Evolutionary conservation across 1,140 invertebrate genomes (phyloP).

Genomic region (Oncopodura yosiiana): DNA sequence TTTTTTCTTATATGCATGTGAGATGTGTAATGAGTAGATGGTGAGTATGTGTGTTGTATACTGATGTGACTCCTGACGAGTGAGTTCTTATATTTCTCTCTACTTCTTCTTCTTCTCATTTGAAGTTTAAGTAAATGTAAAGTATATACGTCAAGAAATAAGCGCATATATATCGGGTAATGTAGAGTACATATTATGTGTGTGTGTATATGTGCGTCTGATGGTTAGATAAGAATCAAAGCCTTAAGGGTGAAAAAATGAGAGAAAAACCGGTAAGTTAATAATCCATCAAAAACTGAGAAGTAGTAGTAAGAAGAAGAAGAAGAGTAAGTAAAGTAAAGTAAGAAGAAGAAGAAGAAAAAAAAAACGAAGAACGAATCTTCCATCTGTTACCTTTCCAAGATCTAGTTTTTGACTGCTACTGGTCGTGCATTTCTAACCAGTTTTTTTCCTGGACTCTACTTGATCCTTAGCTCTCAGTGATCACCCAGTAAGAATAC

Average conservation of each 20-base stretch:
- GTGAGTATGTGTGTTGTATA: too few relatives aligned
- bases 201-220: too few relatives aligned
- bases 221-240: slow-evolving; percentile 32
- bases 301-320: neutral
- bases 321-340: slow-evolving; percentile 3
- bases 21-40: too few relatives aligned
- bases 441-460: slow-evolving; percentile 32
- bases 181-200: too few relatives aligned
- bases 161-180: too few relatives aligned
- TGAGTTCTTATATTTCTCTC: too few relatives aligned
- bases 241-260: slow-evolving; percentile 29
- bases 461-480: slow-evolving; percentile 26
- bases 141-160: too few relatives aligned
- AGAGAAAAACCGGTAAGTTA: slow-evolving; percentile 36
- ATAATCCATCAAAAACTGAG: slow-evolving; percentile 36
- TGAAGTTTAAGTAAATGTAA: too few relatives aligned
- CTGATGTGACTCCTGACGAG: too few relatives aligned
- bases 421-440: slow-evolving; percentile 35
- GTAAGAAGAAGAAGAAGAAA: neutral
- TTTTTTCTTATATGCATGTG: too few relatives aligned
- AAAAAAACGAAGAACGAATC: slow-evolving; percentile 26
- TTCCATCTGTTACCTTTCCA: slow-evolving; percentile 33
- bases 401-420: slow-evolving; percentile 35
- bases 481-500: slow-evolving; percentile 34
- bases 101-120: too few relatives aligned